Evolutionary conservation across 2,797 vertebrate species (phyloP), one percentile per base, ranked within the genome.

Genomic region (Argya squamiceps): DNA sequence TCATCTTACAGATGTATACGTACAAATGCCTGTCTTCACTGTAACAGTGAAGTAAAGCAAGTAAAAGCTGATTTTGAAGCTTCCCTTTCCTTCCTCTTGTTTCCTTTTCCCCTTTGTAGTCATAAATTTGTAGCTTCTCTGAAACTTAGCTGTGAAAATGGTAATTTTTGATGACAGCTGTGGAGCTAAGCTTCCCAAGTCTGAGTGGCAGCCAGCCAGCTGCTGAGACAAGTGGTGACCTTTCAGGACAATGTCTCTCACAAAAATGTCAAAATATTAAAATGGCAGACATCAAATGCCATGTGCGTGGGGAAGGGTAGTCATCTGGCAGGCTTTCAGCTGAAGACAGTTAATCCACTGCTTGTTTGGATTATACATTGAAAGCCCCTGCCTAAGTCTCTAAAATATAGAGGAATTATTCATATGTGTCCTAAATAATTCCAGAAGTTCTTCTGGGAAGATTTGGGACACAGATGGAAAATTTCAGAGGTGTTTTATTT

Each of bases 161-260:
- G 77, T 88, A 32, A 56, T 84, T 94, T 96, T 91, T 90, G 47
- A 44, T 93, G 75, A 87, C 86, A 96, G 86, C 82, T 92, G 68
- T 27, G 62, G 24, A 71, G 44, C 81, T 92, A 65, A 88, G 63
- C 77, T 95, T 87, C 60, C 68, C 60, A 60, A 68, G 89, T 80
- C 69, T 93, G 83, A 87, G 24, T 87, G 92, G 89, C 91, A 95
- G 64, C 59, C 50, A 89, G 83, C 89, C 91, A 93, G 50, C 83
- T 96, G 91, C 87, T 93, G 79, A 92, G 89, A 75, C 89, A 93
- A 96, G 77, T 82, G 88, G 86, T 96, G 95, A 96, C 94, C 94
- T 97, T 96, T 95, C 74, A 85, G 91, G 90, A 95, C 81, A 93
- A 81, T 47, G 69, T 85, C 53, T 67, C 78, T 91, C 59, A 60